Evolutionary conservation across 2,113 vertebrate genomes (phyloP).

Genomic region (Colius striatus): DNA sequence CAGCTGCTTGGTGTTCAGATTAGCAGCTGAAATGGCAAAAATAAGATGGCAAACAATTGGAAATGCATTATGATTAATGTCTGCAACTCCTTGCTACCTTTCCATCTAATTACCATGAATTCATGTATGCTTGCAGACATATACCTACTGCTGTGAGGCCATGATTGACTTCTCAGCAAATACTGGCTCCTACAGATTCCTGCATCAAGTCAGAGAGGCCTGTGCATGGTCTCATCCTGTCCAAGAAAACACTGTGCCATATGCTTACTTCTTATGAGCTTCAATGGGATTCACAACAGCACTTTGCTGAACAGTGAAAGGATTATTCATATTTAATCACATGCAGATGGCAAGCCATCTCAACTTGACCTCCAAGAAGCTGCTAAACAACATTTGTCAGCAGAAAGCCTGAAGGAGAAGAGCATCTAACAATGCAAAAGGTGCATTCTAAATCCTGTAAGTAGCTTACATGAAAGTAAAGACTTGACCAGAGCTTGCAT

Average conservation of each 20-base stretch:
- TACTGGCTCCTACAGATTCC: not conserved
- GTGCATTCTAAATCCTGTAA: not conserved
- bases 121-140: not conserved
- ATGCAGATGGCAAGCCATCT: not conserved
- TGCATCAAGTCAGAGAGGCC: not conserved
- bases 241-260: not conserved
- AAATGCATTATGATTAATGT: not conserved
- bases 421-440: not conserved
- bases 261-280: not conserved
- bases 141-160: not conserved
- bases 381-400: slow-evolving; percentile 12
- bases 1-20: not conserved
- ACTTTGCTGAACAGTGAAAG: slow-evolving; percentile 2
- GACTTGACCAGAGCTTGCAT: not conserved
- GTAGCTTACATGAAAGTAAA: not conserved
- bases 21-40: not conserved
- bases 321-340: slow-evolving; percentile 56
- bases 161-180: not conserved
- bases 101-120: not conserved
- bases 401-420: slow-evolving; percentile 17
- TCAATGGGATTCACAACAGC: not conserved
- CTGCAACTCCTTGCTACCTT: not conserved
- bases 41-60: not conserved
- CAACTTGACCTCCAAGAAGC: slow-evolving; percentile 37
- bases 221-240: not conserved